Evolutionary conservation across 2,888 invertebrate species (phyloP).

Genomic region (Parnassius apollo): DNA sequence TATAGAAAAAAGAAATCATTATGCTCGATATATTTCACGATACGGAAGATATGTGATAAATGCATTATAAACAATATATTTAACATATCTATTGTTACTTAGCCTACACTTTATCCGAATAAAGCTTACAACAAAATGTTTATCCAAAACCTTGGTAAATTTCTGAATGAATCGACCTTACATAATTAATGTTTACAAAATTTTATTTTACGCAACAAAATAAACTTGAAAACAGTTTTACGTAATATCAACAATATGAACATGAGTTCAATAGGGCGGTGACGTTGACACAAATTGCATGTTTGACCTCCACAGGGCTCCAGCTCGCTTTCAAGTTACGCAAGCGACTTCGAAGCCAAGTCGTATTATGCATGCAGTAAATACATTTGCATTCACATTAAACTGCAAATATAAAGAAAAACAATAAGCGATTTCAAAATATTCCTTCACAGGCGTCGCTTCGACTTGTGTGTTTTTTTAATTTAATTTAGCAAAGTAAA

Average conservation of each 20-base stretch:
- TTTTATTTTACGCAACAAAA: constrained; percentile 6
- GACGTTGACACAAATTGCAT: constrained; percentile 18
- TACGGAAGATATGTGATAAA: no score
- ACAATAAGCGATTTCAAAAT: constrained; percentile 8
- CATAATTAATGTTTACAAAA: not conserved
- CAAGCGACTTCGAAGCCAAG: constrained; percentile 4
- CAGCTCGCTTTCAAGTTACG: constrained; percentile 16
- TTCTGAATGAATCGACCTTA: no score
- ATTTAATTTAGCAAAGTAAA: not conserved
- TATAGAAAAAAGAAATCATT: no score
- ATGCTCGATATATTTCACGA: no score
- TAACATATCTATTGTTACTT: no score
- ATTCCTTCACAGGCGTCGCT: not conserved
- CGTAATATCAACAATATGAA: constrained; percentile 6
- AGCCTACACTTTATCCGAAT: no score
- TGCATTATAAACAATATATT: no score
- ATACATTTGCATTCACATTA: constrained; percentile 15
- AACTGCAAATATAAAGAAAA: constrained; percentile 8
- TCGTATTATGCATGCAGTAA: constrained; percentile 1
- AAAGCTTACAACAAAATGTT: no score
- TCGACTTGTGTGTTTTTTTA: not conserved
- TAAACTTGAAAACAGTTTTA: constrained; percentile 13
- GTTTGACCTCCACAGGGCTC: constrained; percentile 21
- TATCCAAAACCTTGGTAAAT: no score
- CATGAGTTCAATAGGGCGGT: constrained; percentile 3